These are phyloP conservation scores for Gorsachius magnificus DNA, from an alignment of 2,797 vertebrate species.

Conservation along the genomic window DNA sequence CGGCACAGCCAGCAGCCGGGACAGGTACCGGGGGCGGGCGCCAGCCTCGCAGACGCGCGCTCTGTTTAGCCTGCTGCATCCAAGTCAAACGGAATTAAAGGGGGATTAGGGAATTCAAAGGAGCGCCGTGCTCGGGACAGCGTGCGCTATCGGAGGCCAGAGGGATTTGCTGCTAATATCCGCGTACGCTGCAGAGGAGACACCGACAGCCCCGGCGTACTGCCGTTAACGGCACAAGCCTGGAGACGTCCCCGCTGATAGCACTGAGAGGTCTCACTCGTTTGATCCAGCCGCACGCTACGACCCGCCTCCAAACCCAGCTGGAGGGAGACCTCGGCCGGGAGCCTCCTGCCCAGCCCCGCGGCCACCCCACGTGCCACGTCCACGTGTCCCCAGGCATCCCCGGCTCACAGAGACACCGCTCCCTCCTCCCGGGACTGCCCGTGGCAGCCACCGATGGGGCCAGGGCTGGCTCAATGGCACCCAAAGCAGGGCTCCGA, in stretches of 20 bases:
- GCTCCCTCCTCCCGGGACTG: neutral
- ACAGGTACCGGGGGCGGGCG: neutral
- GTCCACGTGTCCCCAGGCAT: fast-evolving
- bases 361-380: fast-evolving
- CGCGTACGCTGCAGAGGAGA: neutral
- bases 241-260: neutral
- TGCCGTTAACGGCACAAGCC: neutral
- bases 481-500: neutral
- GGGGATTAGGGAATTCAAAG: neutral
- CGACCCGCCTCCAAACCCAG: fast-evolving
- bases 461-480: fast-evolving
- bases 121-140: neutral
- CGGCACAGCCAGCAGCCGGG: neutral
- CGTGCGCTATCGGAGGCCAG: fast-evolving
- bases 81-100: neutral
- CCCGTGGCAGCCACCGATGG: fast-evolving
- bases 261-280: fast-evolving
- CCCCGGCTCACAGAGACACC: neutral
- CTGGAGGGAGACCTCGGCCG: neutral
- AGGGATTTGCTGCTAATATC: neutral
- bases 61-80: neutral
- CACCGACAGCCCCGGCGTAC: neutral
- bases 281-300: fast-evolving
- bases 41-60: neutral
- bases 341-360: neutral